Evolutionary conservation across 2,888 invertebrate species (phyloP).

Genomic region (Idaea aversata): DNA sequence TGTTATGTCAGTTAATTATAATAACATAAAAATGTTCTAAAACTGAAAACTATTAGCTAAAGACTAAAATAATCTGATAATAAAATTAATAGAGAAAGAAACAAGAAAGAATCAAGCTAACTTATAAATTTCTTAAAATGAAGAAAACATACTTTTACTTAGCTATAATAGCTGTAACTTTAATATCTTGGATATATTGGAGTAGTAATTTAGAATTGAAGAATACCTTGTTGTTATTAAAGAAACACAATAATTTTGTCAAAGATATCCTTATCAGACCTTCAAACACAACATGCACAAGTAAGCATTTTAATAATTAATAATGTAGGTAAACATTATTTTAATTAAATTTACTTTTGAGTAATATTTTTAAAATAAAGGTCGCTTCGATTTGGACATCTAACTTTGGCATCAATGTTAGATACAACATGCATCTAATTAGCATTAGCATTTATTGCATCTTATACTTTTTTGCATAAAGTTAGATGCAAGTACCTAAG

Average conservation of each 20-base stretch:
- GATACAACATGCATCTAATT: too few relatives aligned
- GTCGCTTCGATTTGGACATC: not conserved
- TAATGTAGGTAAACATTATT: not conserved
- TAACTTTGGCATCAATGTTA: too few relatives aligned
- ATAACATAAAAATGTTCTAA: not conserved
- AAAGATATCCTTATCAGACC: conserved; percentile 43
- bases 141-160: conserved; percentile 21
- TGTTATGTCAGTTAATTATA: too few relatives aligned
- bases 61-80: not conserved
- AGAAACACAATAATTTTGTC: conserved; percentile 37
- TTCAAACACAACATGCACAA: conserved; percentile 36
- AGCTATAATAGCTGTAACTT: conserved; percentile 32
- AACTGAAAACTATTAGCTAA: not conserved
- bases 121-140: conserved; percentile 6
- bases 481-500: too few relatives aligned
- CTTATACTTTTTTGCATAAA: too few relatives aligned
- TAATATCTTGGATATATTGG: conserved; percentile 57
- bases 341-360: not conserved
- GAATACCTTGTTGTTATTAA: conserved; percentile 38
- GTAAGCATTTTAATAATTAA: conserved; percentile 34
- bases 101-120: not conserved
- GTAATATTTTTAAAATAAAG: not conserved
- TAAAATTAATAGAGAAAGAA: not conserved
- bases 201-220: conserved; percentile 45
- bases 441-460: too few relatives aligned